These are phyloP conservation scores for Argyresthia goedartella DNA, from an alignment of 2,888 invertebrate species.

Conservation along the genomic window DNA sequence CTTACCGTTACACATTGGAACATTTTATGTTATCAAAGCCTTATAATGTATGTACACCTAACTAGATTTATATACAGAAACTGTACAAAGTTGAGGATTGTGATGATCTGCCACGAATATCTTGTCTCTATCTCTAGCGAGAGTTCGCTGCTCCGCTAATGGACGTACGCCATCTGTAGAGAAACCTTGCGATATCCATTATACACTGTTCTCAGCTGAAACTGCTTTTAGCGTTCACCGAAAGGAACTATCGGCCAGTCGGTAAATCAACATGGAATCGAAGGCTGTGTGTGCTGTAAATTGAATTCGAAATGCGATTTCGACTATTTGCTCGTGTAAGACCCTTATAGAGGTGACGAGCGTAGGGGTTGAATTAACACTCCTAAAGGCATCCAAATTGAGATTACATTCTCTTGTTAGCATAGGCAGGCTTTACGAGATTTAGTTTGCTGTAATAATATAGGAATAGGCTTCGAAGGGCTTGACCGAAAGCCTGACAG, in stretches of 20 bases:
- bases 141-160: neutral
- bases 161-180: neutral
- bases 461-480: too few relatives aligned
- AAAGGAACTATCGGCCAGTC: constrained; percentile 16
- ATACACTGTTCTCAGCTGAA: constrained; percentile 12
- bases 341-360: neutral
- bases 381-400: neutral
- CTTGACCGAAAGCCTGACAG: too few relatives aligned
- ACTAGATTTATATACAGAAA: too few relatives aligned
- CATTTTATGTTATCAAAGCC: too few relatives aligned
- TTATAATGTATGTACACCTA: too few relatives aligned
- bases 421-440: too few relatives aligned
- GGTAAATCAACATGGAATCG: constrained; percentile 22
- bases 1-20: too few relatives aligned
- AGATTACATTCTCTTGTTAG: neutral
- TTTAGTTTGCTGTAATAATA: too few relatives aligned
- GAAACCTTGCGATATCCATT: neutral
- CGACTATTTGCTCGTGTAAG: constrained; percentile 2
- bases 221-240: constrained; percentile 29
- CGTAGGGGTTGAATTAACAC: neutral
- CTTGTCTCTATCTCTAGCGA: too few relatives aligned
- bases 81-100: too few relatives aligned
- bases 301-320: constrained; percentile 25
- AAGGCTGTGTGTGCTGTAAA: constrained; percentile 26
- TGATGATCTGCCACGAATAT: too few relatives aligned